Evolutionary conservation across 2,113 vertebrate species (phyloP), one percentile per base, ranked within the genome.

Genomic region (Gadus chalcogrammus): DNA sequence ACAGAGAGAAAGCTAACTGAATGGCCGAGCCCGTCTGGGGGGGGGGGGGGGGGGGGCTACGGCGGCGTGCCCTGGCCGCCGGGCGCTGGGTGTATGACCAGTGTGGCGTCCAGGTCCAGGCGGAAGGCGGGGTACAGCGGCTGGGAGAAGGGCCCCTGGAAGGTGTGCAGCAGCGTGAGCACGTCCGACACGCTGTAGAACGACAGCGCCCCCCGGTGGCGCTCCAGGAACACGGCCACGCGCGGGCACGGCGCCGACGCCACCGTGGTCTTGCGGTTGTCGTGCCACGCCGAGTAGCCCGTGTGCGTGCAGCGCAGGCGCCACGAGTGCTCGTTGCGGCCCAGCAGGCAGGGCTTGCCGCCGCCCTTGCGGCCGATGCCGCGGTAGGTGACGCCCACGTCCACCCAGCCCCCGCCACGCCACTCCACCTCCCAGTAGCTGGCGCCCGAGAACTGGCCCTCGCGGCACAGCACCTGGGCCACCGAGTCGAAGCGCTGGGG

Each of bases 391-490:
- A 90, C 76, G 0, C 88, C 91, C 0, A 92, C 78, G 82, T 90
- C 90, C 1, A 89, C 80, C 89, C 88, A 91, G 4, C 85, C 89
- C 0, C 85, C 85, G 0, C 90, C 88, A 5, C 78, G 68, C 89
- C 90, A 92, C 79, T 91, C 88, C 76, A 92, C 83, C 75, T 92
- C 90, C 90, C 90, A 92, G 86, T 92, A 92, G 70, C 86, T 87
- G 74, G 82, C 80, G 0, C 71, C 80, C 0, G 73, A 72, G 4
- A 88, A 83, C 80, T 88, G 87, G 6, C 88, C 87, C 70, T 91
- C 87, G 15, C 72, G 72, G 74, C 89, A 90, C 78, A 92, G 69
- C 9, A 91, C 85, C 71, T 91, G 91, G 3, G 89, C 83, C 71
- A 88, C 84, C 0, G 85, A 89, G 52, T 92, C 88, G 31, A 92